phyloP scores from a whole-genome alignment of 2,113 vertebrate genomes.

The Conger conger region DNA sequence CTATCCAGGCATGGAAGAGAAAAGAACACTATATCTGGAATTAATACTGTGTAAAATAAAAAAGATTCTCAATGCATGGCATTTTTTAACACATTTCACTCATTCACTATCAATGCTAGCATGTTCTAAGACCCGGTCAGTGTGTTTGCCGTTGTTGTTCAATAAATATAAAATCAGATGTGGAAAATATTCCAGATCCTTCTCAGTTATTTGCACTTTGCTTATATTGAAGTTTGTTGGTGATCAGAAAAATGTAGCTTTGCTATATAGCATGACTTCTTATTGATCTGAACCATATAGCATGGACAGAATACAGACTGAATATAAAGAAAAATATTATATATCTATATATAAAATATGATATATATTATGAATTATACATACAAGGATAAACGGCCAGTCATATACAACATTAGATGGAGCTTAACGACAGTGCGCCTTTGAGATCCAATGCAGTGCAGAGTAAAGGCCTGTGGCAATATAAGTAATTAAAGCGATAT shows the following conservation, averaged over 20 bases:
- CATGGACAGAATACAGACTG: neutral
- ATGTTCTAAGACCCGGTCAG: too few relatives aligned
- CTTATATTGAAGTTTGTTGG: neutral
- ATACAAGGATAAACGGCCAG: neutral
- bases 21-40: neutral
- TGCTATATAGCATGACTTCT: neutral
- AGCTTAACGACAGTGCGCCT: neutral
- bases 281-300: neutral
- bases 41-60: neutral
- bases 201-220: neutral
- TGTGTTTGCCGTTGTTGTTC: neutral
- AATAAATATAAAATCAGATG: neutral
- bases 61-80: neutral
- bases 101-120: neutral
- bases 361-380: neutral
- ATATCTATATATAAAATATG: too few relatives aligned
- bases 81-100: neutral
- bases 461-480: neutral
- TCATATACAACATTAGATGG: neutral
- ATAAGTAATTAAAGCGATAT: slow-evolving; percentile 10
- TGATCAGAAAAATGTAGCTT: neutral
- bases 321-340: neutral
- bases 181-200: neutral
- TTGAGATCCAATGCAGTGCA: neutral
- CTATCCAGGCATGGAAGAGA: too few relatives aligned